phyloP scores from a whole-genome alignment of 2,888 invertebrate species.

The Drosophila antonietae region DNA sequence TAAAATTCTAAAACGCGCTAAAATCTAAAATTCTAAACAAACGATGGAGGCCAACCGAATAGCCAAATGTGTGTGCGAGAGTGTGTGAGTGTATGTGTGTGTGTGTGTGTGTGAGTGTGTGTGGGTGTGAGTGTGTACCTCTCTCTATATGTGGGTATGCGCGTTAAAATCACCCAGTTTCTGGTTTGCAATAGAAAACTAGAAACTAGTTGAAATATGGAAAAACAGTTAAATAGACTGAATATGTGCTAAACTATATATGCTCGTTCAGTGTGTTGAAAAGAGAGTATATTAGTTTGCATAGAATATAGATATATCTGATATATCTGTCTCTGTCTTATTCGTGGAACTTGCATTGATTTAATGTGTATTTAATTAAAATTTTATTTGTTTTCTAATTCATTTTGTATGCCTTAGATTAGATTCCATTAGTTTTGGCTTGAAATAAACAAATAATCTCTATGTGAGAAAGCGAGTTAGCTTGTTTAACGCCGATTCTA shows the following conservation, averaged over 20 bases:
- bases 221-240: constrained; percentile 5
- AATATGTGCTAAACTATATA: constrained; percentile 3
- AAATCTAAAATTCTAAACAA: constrained; percentile 84
- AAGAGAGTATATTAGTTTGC: background rate
- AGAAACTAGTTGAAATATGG: constrained; percentile 13
- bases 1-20: constrained; percentile 83
- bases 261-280: background rate
- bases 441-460: too few species aligned
- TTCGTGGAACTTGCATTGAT: too few species aligned
- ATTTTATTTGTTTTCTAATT: too few species aligned
- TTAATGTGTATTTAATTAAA: background rate
- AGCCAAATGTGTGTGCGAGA: background rate
- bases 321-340: background rate
- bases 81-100: constrained; percentile 16
- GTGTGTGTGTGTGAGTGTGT: background rate
- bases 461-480: too few species aligned
- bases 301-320: background rate
- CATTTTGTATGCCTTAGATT: too few species aligned
- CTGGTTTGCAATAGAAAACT: constrained; percentile 1
- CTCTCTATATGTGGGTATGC: constrained; percentile 13
- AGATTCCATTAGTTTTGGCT: too few species aligned
- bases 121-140: constrained; percentile 1
- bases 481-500: background rate
- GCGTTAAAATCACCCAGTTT: constrained; percentile 35
- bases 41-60: constrained; percentile 23